Conservation (phyloP, 2,113 vertebrate genomes). For the Emydocephalus ijimae region DNA sequence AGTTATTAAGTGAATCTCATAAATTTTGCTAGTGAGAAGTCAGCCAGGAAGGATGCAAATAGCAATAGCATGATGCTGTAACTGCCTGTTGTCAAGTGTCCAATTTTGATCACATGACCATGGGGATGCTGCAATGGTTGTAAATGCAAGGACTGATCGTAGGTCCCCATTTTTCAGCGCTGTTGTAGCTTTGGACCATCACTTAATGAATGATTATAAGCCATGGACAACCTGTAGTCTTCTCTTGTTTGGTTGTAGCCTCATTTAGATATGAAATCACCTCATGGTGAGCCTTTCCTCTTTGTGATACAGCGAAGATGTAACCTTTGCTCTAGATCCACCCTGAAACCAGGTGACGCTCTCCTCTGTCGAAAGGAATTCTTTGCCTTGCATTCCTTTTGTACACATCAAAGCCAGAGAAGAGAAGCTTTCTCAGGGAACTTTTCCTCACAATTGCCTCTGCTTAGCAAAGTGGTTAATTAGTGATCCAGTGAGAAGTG, state of each 20-base stretch:
- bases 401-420: neutral
- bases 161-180: too few relatives aligned
- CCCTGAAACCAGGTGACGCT: neutral
- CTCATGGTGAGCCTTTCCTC: neutral
- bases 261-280: neutral
- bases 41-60: too few relatives aligned
- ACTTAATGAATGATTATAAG: too few relatives aligned
- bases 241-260: neutral
- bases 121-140: too few relatives aligned
- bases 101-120: too few relatives aligned
- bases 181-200: too few relatives aligned
- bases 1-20: neutral
- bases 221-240: neutral
- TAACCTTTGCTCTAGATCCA: neutral
- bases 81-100: too few relatives aligned
- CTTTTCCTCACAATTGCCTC: neutral
- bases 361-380: neutral
- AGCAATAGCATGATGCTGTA: too few relatives aligned
- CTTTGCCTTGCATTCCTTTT: neutral
- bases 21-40: too few relatives aligned
- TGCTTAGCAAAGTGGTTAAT: neutral
- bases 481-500: neutral
- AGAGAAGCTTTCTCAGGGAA: neutral
- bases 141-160: too few relatives aligned
- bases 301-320: neutral